These are phyloP conservation scores for Onthophagus sagittarius DNA, from an alignment of 2,888 invertebrate species.

Conservation along the genomic window DNA sequence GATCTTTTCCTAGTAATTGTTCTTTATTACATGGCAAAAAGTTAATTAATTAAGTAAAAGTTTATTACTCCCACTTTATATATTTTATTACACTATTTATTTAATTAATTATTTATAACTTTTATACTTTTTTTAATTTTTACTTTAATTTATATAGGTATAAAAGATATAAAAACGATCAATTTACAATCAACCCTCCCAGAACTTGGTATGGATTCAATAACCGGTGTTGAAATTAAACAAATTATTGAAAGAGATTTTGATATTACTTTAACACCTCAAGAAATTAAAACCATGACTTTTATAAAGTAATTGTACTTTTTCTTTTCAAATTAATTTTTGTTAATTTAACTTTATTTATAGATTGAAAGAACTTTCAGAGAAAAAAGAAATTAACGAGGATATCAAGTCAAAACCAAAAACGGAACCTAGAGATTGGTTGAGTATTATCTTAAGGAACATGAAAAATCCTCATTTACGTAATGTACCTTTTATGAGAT, in stretches of 20 bases:
- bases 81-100: no score
- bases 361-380: slow-evolving; percentile 11
- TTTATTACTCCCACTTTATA: no score
- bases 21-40: no score
- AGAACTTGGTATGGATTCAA: slow-evolving; percentile 21
- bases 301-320: slow-evolving; percentile 10
- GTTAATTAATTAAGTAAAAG: no score
- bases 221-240: slow-evolving; percentile 18
- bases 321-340: background rate
- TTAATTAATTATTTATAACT: no score
- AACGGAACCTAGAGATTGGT: slow-evolving; percentile 1
- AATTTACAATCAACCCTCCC: slow-evolving; percentile 15
- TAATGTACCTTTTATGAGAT: slow-evolving; percentile 54
- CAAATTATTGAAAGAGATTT: slow-evolving; percentile 19
- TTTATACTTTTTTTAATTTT: no score
- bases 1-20: no score
- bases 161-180: slow-evolving; percentile 13
- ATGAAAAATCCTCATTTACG: slow-evolving; percentile 11
- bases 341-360: background rate
- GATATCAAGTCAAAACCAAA: background rate
- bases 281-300: slow-evolving; percentile 17
- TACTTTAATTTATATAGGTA: slow-evolving; percentile 13
- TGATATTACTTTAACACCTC: slow-evolving; percentile 13
- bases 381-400: background rate
- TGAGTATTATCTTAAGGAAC: slow-evolving; percentile 8